These are phyloP conservation scores for Blomia tropicalis DNA, from an alignment of 2,888 invertebrate species.

Conservation along the genomic window DNA sequence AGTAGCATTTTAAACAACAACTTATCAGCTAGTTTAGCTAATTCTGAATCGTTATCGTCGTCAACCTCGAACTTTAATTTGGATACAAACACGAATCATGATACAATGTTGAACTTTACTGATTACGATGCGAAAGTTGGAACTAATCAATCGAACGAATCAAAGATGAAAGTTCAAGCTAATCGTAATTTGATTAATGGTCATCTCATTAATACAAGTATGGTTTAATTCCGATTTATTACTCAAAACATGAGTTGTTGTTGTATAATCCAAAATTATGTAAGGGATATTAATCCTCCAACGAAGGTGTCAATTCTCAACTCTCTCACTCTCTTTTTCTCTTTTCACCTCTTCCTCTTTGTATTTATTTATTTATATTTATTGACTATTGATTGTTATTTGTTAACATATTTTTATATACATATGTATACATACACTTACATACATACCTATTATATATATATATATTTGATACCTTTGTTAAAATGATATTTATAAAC, in stretches of 20 bases:
- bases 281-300: too few species aligned
- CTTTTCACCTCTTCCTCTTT: too few species aligned
- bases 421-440: too few species aligned
- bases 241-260: neutral
- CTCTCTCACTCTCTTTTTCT: too few species aligned
- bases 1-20: neutral
- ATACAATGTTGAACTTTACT: neutral
- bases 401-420: too few species aligned
- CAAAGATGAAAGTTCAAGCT: neutral
- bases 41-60: neutral
- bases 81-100: neutral
- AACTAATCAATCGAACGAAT: neutral
- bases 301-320: too few species aligned
- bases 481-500: too few species aligned
- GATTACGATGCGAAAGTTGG: neutral
- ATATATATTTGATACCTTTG: too few species aligned
- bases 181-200: constrained; percentile 4
- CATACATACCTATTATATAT: too few species aligned
- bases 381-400: too few species aligned
- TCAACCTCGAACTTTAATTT: neutral
- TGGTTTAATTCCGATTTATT: neutral
- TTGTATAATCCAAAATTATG: too few species aligned
- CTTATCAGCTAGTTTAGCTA: neutral
- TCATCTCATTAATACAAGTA: neutral
- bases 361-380: too few species aligned